Conservation (phyloP, 1,140 invertebrate genomes). For the Zaprionus camerounensis region DNA sequence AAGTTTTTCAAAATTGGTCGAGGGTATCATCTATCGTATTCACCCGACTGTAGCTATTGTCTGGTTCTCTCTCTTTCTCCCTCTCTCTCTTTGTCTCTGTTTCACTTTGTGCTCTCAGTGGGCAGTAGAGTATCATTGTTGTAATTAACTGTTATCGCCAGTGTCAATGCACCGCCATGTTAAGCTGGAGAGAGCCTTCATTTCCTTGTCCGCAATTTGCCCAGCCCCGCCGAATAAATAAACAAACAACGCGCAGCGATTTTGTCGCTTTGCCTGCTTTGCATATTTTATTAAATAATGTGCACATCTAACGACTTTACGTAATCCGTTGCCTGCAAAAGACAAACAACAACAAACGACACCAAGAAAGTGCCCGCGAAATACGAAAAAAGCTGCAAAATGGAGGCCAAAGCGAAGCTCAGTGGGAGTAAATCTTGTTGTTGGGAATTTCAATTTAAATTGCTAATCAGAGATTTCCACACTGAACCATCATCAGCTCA, state of each 20-base stretch:
- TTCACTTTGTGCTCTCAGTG: not conserved
- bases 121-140: slow-evolving; percentile 31
- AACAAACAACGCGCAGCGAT: slow-evolving; percentile 25
- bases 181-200: slow-evolving; percentile 18
- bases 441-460: slow-evolving; percentile 70
- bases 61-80: not conserved
- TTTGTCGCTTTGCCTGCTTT: slow-evolving; percentile 58
- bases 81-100: slow-evolving; percentile 1
- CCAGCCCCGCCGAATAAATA: slow-evolving; percentile 36
- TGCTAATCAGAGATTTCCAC: slow-evolving; percentile 56
- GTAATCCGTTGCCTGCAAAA: slow-evolving; percentile 47
- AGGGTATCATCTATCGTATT: too few relatives aligned
- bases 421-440: slow-evolving; percentile 44
- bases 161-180: slow-evolving; percentile 52
- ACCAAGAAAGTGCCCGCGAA: slow-evolving; percentile 45
- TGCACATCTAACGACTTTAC: slow-evolving; percentile 71
- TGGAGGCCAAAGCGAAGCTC: slow-evolving; percentile 34
- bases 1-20: too few relatives aligned
- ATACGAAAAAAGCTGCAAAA: slow-evolving; percentile 36
- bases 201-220: slow-evolving; percentile 25
- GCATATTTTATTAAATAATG: slow-evolving; percentile 75
- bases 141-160: slow-evolving; percentile 49
- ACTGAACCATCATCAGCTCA: slow-evolving; percentile 32
- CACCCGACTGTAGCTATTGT: too few relatives aligned
- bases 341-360: slow-evolving; percentile 1